Percentiles rank a stretch among this genome's conserved stretches.
These are phyloP conservation scores for Elaphurus davidianus DNA, from an alignment of 2,113 vertebrate species.

Conservation along the genomic window DNA sequence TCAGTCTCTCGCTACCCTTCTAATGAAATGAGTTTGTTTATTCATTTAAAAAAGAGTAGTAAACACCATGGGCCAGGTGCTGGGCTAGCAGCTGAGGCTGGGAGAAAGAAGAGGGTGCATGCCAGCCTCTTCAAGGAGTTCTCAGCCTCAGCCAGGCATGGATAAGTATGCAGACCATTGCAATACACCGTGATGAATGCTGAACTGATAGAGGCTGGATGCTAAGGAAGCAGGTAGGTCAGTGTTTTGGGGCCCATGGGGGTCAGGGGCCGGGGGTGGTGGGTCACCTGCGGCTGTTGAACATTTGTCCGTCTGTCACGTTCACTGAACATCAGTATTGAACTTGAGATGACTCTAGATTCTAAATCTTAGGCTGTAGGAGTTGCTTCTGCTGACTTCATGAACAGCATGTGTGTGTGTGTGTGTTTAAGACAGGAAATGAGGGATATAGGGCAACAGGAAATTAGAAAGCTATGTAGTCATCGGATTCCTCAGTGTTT, in stretches of 20 bases:
- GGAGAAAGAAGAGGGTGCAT: not conserved
- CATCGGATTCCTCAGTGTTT: not conserved
- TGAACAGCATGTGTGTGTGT: not conserved
- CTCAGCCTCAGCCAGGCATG: not conserved
- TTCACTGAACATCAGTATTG: not conserved
- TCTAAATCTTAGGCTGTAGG: not conserved
- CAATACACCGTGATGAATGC: not conserved
- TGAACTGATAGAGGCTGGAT: not conserved
- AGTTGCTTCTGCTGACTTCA: not conserved
- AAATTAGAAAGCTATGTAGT: not conserved
- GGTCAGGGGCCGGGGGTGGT: fast-evolving
- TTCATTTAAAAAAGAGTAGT: not conserved
- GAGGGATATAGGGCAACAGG: not conserved
- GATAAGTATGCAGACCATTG: not conserved
- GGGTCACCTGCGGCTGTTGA: not conserved
- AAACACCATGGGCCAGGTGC: not conserved
- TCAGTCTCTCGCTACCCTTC: not conserved
- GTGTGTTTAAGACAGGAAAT: not conserved
- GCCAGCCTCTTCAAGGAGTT: not conserved
- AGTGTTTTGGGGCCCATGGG: fast-evolving
- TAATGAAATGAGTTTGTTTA: not conserved
- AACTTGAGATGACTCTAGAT: not conserved
- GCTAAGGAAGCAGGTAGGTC: not conserved
- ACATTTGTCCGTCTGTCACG: not conserved
- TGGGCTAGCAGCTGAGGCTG: not conserved